Conservation (phyloP, 30 jellyfish, hydroid and myxozoan genomes). For the Cassiopea xamachana region DNA sequence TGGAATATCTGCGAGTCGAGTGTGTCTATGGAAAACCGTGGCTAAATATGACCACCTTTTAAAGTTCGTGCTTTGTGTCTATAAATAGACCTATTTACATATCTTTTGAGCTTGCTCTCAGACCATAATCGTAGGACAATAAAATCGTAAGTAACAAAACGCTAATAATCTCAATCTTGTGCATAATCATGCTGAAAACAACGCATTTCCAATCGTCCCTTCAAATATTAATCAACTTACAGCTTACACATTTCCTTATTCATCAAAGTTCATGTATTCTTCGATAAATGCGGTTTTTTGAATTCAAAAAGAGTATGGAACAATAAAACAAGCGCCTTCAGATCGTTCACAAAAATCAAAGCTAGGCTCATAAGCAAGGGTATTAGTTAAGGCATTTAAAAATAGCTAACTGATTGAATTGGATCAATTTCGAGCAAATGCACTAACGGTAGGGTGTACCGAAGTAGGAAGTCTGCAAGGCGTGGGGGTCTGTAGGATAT, state of each 20-base stretch:
- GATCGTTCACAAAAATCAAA: neutral
- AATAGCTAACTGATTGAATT: too few species aligned
- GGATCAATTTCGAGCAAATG: too few species aligned
- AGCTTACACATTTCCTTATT: neutral
- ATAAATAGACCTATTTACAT: slow-evolving; percentile 63
- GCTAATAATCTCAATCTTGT: slow-evolving; percentile 5
- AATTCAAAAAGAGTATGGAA: neutral
- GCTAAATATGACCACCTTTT: slow-evolving; percentile 17
- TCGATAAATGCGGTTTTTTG: slow-evolving; percentile 26
- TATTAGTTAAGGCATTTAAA: too few species aligned
- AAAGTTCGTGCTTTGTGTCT: slow-evolving; percentile 27
- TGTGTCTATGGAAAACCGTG: neutral
- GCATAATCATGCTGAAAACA: slow-evolving; percentile 19
- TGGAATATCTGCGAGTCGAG: slow-evolving; percentile 1
- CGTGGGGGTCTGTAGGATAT: too few species aligned
- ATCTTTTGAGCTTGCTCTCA: slow-evolving; percentile 27
- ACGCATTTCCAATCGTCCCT: slow-evolving; percentile 20
- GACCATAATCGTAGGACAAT: slow-evolving; percentile 32
- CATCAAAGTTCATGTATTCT: neutral
- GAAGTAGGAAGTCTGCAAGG: too few species aligned
- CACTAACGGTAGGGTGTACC: too few species aligned
- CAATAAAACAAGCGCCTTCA: slow-evolving; percentile 2
- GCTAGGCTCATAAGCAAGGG: too few species aligned
- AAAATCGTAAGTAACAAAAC: slow-evolving; percentile 33
- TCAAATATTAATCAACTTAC: slow-evolving; percentile 26